Evolutionary conservation across 35 echinoderm and acorn worm species (phyloP).

Genomic region (Hemicentrotus pulcherrimus): DNA sequence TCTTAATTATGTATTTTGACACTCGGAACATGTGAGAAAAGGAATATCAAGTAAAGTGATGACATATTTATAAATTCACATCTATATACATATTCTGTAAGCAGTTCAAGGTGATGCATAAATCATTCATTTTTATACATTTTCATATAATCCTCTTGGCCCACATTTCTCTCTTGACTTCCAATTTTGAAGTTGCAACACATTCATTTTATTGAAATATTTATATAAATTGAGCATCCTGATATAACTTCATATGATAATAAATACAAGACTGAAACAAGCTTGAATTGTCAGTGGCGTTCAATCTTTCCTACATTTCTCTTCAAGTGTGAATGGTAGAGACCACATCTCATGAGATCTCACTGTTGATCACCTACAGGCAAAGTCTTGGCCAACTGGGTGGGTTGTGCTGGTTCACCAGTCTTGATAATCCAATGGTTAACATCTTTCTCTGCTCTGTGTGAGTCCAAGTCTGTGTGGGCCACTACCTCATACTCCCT

Average conservation of each 20-base stretch:
- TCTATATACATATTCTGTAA: no score
- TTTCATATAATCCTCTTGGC: neutral
- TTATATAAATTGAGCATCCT: neutral
- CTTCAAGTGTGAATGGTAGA: neutral
- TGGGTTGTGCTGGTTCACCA: slow-evolving; percentile 79
- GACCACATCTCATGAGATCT: slow-evolving; percentile 34
- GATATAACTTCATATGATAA: neutral
- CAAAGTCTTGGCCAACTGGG: slow-evolving; percentile 63
- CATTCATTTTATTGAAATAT: neutral
- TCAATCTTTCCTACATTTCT: neutral
- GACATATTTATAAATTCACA: neutral
- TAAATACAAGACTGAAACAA: neutral
- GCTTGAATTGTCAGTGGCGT: neutral
- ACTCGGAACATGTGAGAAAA: neutral
- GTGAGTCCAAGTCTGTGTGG: slow-evolving; percentile 86
- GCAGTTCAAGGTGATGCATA: neutral
- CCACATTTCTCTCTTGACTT: neutral
- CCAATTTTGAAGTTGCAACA: no score
- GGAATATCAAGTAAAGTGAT: neutral
- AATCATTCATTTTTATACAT: neutral
- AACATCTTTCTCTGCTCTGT: slow-evolving; percentile 87
- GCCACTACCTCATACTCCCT: slow-evolving; percentile 85
- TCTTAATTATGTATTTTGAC: no score
- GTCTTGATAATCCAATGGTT: slow-evolving; percentile 95
- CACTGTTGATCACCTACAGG: slow-evolving; percentile 83